Percentiles rank a stretch among this genome's conserved stretches.
Conservation (phyloP, 2,888 invertebrate genomes). For the Cryptocephalus moraei region DNA sequence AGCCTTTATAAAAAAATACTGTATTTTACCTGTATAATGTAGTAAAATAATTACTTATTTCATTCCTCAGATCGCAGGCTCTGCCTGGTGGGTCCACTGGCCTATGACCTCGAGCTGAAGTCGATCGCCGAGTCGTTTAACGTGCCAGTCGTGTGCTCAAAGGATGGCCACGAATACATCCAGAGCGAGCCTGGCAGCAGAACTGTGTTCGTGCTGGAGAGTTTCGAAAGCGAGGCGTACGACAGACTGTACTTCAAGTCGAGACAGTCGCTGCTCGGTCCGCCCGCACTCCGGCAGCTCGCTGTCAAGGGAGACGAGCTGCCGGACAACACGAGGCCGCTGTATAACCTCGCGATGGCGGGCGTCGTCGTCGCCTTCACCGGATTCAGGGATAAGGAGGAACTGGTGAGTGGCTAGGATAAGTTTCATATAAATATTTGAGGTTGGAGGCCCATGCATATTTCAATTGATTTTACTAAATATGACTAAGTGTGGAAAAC, state of each 20-base stretch:
- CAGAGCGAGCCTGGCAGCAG: constrained; percentile 42
- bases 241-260: constrained; percentile 51
- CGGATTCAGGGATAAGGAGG: constrained; percentile 81
- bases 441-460: too few species aligned
- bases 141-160: constrained; percentile 52
- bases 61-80: constrained; percentile 35
- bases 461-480: too few species aligned
- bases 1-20: too few species aligned
- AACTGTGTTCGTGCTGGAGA: constrained; percentile 62
- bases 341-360: constrained; percentile 81
- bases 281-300: constrained; percentile 68
- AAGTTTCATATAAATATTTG: too few species aligned
- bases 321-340: constrained; percentile 66
- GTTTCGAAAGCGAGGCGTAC: constrained; percentile 64
- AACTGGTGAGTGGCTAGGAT: constrained; percentile 58
- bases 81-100: constrained; percentile 51
- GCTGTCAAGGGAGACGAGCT: constrained; percentile 61
- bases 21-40: too few species aligned
- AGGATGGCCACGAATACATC: constrained; percentile 49
- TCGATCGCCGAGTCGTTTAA: constrained; percentile 52
- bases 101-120: constrained; percentile 43
- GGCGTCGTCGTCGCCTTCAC: constrained; percentile 86
- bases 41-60: too few species aligned
- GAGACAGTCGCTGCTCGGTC: constrained; percentile 66
- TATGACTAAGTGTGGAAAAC: too few species aligned